A percentile compares a stretch with the other conserved stretches of the same genome.
phyloP scores from a whole-genome alignment of 2,888 invertebrate species.

The Scaptomyza flava region DNA sequence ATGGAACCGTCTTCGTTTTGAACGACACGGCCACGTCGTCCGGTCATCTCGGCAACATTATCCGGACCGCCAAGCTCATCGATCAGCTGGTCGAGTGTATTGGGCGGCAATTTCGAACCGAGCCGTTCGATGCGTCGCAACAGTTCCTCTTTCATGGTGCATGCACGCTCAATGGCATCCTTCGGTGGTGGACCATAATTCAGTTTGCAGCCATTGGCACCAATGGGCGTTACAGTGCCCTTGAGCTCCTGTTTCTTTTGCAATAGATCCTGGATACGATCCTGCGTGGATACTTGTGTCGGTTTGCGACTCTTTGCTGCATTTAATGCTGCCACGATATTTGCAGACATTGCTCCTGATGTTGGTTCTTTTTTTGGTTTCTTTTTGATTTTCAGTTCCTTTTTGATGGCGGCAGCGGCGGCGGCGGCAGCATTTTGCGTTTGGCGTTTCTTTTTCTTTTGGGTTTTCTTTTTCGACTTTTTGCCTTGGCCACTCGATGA shows the following conservation, averaged over 20 bases:
- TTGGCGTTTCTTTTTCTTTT: constrained; percentile 47
- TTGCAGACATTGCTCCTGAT: constrained; percentile 44
- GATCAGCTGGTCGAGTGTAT: constrained; percentile 98
- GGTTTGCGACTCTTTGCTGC: constrained; percentile 69
- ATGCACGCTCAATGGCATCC: constrained; percentile 94
- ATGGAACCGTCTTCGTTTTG: constrained; percentile 96
- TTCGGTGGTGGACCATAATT: constrained; percentile 88
- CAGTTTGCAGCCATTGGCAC: constrained; percentile 82
- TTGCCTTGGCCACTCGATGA: constrained; percentile 67
- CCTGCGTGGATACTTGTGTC: constrained; percentile 87
- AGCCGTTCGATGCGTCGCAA: constrained; percentile 93
- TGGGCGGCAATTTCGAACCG: constrained; percentile 95
- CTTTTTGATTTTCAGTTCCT: constrained; percentile 48
- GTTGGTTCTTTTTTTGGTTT: constrained; percentile 8
- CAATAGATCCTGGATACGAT: constrained; percentile 91
- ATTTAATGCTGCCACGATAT: constrained; percentile 57
- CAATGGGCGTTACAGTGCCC: constrained; percentile 81
- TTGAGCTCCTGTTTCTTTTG: constrained; percentile 84
- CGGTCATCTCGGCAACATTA: constrained; percentile 99
- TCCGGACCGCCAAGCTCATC: constrained; percentile 99
- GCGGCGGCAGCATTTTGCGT: no score
- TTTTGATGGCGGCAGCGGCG: constrained; percentile 37
- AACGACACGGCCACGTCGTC: constrained; percentile 96
- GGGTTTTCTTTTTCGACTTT: constrained; percentile 72
- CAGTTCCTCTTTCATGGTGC: constrained; percentile 96